Percentiles rank a stretch among this genome's conserved stretches.
Evolutionary conservation across 2,888 invertebrate genomes (phyloP).

Genomic region (Neocrepidodera transversa): DNA sequence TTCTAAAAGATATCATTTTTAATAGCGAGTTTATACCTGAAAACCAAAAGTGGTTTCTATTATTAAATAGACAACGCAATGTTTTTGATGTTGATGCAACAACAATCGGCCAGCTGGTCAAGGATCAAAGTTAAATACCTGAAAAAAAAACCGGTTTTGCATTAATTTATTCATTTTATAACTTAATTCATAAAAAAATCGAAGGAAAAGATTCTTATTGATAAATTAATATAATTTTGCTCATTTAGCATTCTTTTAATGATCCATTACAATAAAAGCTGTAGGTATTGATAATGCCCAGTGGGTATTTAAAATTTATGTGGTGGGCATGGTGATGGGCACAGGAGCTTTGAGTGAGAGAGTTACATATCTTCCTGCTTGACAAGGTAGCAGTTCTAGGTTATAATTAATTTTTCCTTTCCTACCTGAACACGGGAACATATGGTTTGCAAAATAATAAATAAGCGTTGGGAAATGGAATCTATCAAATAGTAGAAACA

Average conservation of each 20-base stretch:
- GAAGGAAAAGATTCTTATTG: no score
- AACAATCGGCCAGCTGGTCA: no score
- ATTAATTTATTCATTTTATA: no score
- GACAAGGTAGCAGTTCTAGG: not conserved
- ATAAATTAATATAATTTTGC: no score
- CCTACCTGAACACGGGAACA: constrained; percentile 9
- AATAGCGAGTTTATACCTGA: no score
- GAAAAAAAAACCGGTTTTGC: no score
- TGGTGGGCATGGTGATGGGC: not conserved
- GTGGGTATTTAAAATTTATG: not conserved
- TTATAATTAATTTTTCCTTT: not conserved
- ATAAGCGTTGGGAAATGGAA: not conserved
- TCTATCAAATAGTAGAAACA: constrained; percentile 10
- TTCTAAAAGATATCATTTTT: no score
- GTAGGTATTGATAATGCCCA: not conserved
- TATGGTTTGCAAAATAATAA: constrained; percentile 16
- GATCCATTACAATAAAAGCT: not conserved
- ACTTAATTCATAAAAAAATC: no score
- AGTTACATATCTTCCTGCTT: not conserved
- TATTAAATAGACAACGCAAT: no score
- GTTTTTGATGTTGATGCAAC: no score
- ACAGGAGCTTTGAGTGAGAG: not conserved
- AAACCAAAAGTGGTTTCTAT: no score
- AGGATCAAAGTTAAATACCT: no score
- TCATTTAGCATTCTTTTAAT: not conserved